Conservation (phyloP, 2,797 vertebrate genomes). For the Bovichtus diacanthus region DNA sequence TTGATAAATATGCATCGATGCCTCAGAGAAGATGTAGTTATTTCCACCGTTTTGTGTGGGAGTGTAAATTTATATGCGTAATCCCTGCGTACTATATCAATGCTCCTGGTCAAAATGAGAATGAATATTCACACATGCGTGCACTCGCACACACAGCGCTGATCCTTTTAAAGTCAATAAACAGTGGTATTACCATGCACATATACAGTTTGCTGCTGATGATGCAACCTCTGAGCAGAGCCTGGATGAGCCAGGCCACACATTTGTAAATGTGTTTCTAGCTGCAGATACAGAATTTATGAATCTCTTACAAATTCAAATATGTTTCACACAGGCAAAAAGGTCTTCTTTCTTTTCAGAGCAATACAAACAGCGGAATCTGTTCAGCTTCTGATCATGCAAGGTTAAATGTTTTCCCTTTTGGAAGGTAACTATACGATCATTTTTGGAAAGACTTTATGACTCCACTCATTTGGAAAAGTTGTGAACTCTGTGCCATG, state of each 20-base stretch:
- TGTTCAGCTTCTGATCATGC: slow-evolving; percentile 6
- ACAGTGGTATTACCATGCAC: slow-evolving; percentile 38
- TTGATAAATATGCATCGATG: slow-evolving; percentile 82
- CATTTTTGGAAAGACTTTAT: neutral
- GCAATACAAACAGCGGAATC: neutral
- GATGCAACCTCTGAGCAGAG: slow-evolving; percentile 58
- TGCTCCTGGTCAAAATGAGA: slow-evolving; percentile 82
- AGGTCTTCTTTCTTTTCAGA: neutral
- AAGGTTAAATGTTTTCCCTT: slow-evolving; percentile 18
- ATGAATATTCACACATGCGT: slow-evolving; percentile 80
- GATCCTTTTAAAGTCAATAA: slow-evolving; percentile 64
- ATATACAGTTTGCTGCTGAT: slow-evolving; percentile 39
- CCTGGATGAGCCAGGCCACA: slow-evolving; percentile 43
- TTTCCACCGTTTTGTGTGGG: slow-evolving; percentile 85
- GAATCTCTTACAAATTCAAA: slow-evolving; percentile 30
- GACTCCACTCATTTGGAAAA: neutral
- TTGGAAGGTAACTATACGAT: slow-evolving; percentile 6
- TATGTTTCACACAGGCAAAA: slow-evolving; percentile 11
- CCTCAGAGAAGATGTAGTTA: slow-evolving; percentile 82
- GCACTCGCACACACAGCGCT: slow-evolving; percentile 41
- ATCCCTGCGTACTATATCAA: slow-evolving; percentile 80
- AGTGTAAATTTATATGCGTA: slow-evolving; percentile 84
- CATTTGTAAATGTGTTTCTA: slow-evolving; percentile 28
- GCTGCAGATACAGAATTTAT: slow-evolving; percentile 19
- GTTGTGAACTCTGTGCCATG: neutral